Base-by-base conservation (phyloP, 2,113 vertebrate species). In the Pimephales promelas region DNA sequence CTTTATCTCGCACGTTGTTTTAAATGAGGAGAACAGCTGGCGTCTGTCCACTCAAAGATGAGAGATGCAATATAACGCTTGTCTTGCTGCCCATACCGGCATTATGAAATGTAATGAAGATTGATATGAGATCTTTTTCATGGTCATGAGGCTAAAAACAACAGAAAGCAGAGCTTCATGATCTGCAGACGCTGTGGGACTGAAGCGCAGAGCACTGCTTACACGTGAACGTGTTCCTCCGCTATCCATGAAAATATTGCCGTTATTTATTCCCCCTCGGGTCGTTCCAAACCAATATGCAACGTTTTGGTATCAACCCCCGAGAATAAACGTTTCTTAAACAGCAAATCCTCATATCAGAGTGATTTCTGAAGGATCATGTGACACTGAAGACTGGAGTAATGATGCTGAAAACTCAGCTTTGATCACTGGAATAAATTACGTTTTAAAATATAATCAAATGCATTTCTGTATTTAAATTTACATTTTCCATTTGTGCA, bases 41-140 rank as follows among this genome's bases (percentile, higher is more conserved):
- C 16, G 52, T 31, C 71, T 11, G 24, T 74, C 71, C 24, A 52
- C 24, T 52, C 14, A 49, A 74, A 52, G 18, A 74, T 52, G 45
- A 74, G 66, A 52, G 52, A 74, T 74, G 24, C 45, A 74, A 31
- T 74, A 54, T 22, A 54, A 54, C 7, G 6, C 34, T 85, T 85
- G 81, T 90, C 83, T 54, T 88, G 84, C 82, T 88, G 43, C 82
- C 84, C 83, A 54, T 18, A 52, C 85, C 83, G 82, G 68, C 18
- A 3, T 73, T 76, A 20, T 4, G 87, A 87, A 89, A 88, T 49
- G n/a, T 24, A 88, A 91, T 89, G 83, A 49, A 40, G 52, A 54
- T 57, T 24, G 54, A 79, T 83, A 34, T 45, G 14, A 52, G 84
- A 81, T 84, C 72, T 79, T 90, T 89, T 73, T 52, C 83, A 40